These are phyloP conservation scores for Augiades crinisus DNA, from an alignment of 2,888 invertebrate genomes.

Conservation along the genomic window DNA sequence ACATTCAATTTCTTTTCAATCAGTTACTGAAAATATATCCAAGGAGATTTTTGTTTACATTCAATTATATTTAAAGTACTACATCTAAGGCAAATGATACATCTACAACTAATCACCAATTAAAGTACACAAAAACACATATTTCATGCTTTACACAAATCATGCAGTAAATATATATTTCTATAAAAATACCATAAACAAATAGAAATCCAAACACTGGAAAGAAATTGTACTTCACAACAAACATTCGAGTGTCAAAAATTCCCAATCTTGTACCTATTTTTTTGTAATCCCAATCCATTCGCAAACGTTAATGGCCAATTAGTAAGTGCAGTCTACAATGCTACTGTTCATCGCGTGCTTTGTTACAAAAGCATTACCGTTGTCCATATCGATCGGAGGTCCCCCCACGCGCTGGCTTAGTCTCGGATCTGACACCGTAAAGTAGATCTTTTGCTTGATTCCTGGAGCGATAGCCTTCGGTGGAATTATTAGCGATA, in stretches of 20 bases:
- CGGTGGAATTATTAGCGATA: constrained; percentile 93
- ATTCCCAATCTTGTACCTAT: constrained; percentile 41
- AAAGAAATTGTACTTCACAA: constrained; percentile 29
- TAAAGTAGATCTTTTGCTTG: constrained; percentile 96
- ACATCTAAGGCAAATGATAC: too few species aligned
- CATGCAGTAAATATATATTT: constrained; percentile 14
- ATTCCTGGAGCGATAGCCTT: constrained; percentile 92
- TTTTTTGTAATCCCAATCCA: constrained; percentile 41
- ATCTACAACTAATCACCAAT: constrained; percentile 8
- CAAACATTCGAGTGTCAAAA: constrained; percentile 32
- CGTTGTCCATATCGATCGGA: constrained; percentile 94
- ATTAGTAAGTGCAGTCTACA: constrained; percentile 78
- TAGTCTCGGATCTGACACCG: constrained; percentile 88
- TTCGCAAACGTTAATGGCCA: constrained; percentile 63
- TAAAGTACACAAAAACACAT: constrained; percentile 15
- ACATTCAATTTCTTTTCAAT: too few species aligned
- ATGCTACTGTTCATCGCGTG: constrained; percentile 69
- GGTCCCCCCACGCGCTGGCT: constrained; percentile 89
- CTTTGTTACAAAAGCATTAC: constrained; percentile 82
- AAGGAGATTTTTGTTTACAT: too few species aligned
- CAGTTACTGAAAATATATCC: too few species aligned
- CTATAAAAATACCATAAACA: not conserved
- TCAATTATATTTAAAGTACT: too few species aligned
- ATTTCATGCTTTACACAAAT: constrained; percentile 34
- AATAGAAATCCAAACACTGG: constrained; percentile 13